These are phyloP conservation scores for Zootermopsis nevadensis DNA, from an alignment of 2,888 invertebrate genomes.

Conservation along the genomic window DNA sequence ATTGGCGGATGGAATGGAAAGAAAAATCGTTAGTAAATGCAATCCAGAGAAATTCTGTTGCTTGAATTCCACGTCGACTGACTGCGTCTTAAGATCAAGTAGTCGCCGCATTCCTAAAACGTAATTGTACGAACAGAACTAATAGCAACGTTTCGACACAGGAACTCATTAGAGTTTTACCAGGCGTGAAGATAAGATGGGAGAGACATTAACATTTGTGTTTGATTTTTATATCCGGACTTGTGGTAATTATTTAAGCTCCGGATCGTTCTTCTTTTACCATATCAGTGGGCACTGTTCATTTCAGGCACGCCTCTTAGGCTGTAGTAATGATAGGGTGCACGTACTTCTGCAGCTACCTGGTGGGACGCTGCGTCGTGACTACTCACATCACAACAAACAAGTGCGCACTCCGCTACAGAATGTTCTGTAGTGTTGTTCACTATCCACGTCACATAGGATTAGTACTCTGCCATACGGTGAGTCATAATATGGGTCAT, in stretches of 20 bases:
- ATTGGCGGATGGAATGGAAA: no score
- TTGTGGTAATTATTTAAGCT: constrained; percentile 15
- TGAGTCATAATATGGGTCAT: no score
- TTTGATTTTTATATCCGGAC: not conserved
- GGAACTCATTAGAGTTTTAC: constrained; percentile 11
- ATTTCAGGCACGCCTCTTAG: constrained; percentile 32
- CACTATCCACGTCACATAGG: not conserved
- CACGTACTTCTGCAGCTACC: constrained; percentile 35
- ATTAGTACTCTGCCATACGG: no score
- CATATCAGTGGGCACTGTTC: not conserved
- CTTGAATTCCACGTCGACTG: no score
- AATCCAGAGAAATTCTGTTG: no score
- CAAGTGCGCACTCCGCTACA: not conserved
- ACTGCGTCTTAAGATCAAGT: not conserved
- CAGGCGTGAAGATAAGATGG: constrained; percentile 14
- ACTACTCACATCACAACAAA: constrained; percentile 15
- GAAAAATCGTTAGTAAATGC: no score
- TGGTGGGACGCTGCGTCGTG: constrained; percentile 38
- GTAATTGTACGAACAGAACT: not conserved
- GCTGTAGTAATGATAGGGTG: constrained; percentile 36
- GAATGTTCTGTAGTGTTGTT: not conserved
- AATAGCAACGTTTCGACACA: not conserved
- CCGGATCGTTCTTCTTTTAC: not conserved
- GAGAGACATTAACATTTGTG: not conserved
- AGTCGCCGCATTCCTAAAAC: not conserved